Conservation (phyloP, 1,140 invertebrate genomes). For the Calliopsis andreniformis region DNA sequence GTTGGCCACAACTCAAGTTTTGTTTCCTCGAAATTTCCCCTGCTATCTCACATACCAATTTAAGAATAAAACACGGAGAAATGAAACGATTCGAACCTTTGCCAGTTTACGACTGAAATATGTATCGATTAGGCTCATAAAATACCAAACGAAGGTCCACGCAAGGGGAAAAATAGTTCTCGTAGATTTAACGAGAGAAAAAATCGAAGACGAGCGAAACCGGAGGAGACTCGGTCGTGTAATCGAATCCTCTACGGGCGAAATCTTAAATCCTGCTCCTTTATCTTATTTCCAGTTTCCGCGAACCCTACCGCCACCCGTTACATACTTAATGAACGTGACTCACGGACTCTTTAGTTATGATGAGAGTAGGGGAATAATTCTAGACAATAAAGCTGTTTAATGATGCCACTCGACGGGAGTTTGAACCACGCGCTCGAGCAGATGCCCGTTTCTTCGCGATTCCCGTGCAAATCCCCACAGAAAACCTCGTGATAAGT, state of each 20-base stretch:
- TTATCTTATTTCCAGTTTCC: constrained; percentile 36
- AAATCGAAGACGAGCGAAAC: constrained; percentile 42
- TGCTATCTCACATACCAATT: not conserved
- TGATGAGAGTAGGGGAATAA: constrained; percentile 57
- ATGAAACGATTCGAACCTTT: not conserved
- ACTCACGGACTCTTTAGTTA: constrained; percentile 57
- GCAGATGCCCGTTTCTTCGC: constrained; percentile 5
- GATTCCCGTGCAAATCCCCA: not conserved
- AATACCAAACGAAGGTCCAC: not conserved
- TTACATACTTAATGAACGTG: constrained; percentile 61
- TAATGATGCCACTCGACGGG: constrained; percentile 51
- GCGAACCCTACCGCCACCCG: constrained; percentile 51
- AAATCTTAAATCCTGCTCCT: constrained; percentile 48
- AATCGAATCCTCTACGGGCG: constrained; percentile 27
- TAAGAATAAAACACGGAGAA: not conserved
- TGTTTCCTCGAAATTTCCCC: not conserved
- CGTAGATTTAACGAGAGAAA: constrained; percentile 23
- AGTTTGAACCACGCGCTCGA: constrained; percentile 24
- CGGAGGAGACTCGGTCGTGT: constrained; percentile 40
- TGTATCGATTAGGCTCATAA: constrained; percentile 7
- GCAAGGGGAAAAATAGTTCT: constrained; percentile 13
- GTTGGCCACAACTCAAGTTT: too few species aligned
- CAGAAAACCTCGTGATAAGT: not conserved
- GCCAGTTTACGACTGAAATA: not conserved
- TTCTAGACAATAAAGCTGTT: constrained; percentile 67